Percentiles rank a stretch among this genome's conserved stretches.
These are phyloP conservation scores for Oreochromis niloticus DNA, from an alignment of 2,113 vertebrate species.

Conservation along the genomic window DNA sequence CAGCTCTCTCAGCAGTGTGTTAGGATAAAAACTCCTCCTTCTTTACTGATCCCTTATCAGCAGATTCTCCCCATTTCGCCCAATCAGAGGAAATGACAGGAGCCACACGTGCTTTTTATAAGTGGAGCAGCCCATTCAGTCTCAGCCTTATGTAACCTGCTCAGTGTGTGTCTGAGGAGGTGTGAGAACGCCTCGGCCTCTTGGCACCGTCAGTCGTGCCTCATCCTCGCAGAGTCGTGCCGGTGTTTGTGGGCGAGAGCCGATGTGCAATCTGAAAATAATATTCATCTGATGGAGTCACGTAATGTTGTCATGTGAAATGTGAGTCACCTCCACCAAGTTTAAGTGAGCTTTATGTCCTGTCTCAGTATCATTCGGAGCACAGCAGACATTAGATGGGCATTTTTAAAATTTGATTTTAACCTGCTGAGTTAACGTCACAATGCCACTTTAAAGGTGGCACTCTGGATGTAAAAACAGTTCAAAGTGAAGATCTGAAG, in stretches of 20 bases:
- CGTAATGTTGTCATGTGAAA: background rate
- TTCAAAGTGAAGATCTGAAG: background rate
- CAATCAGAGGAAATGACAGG: background rate
- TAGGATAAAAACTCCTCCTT: background rate
- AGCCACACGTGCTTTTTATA: background rate
- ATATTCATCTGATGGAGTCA: background rate
- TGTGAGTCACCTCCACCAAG: background rate
- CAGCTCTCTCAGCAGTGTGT: background rate
- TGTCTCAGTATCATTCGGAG: background rate
- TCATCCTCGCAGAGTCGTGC: background rate
- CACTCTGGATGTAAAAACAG: background rate
- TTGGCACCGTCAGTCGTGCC: background rate
- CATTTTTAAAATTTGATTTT: background rate
- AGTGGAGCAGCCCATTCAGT: background rate
- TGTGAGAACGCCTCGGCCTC: conserved; percentile 33
- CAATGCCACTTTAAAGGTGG: background rate
- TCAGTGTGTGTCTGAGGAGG: conserved; percentile 38
- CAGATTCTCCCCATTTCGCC: conserved; percentile 5
- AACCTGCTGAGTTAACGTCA: background rate
- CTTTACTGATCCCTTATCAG: background rate
- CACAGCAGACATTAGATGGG: background rate
- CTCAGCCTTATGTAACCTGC: conserved; percentile 13
- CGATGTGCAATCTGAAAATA: background rate
- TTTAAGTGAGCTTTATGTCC: background rate
- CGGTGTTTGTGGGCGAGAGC: conserved; percentile 6